phyloP scores from a whole-genome alignment of 35 echinoderm and acorn worm genomes.

The Hemicentrotus pulcherrimus region DNA sequence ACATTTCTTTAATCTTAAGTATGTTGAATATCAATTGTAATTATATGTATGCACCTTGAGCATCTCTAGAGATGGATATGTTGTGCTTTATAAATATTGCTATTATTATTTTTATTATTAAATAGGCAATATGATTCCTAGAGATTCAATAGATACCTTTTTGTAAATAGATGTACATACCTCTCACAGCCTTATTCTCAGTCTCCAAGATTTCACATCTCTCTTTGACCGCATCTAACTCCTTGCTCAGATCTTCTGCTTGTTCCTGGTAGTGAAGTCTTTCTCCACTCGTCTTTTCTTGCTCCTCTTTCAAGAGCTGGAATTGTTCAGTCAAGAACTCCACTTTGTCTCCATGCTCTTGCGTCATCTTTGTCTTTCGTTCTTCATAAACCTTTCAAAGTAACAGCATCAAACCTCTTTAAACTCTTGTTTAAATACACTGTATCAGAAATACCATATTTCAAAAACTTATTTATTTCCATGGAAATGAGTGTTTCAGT shows the following conservation, averaged over 20 bases:
- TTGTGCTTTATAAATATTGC: no score
- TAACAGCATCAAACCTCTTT: neutral
- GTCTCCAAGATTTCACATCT: conserved; percentile 63
- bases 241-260: conserved; percentile 35
- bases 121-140: neutral
- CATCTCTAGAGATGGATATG: no score
- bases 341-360: conserved; percentile 90
- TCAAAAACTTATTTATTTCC: no score
- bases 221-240: conserved; percentile 54
- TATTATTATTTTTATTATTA: no score
- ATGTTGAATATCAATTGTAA: no score
- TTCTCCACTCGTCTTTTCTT: conserved; percentile 63
- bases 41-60: no score
- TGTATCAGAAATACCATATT: no score
- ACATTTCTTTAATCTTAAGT: no score
- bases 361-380: conserved; percentile 70
- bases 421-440: neutral
- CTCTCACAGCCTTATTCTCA: conserved; percentile 50
- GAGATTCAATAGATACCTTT: neutral
- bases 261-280: conserved; percentile 50
- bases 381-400: conserved; percentile 61
- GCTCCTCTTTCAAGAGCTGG: conserved; percentile 68
- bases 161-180: neutral
- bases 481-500: no score
- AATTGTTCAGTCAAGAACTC: conserved; percentile 94